Conservation (phyloP, 2,113 vertebrate species). For the Hydrochoerus hydrochaeris region DNA sequence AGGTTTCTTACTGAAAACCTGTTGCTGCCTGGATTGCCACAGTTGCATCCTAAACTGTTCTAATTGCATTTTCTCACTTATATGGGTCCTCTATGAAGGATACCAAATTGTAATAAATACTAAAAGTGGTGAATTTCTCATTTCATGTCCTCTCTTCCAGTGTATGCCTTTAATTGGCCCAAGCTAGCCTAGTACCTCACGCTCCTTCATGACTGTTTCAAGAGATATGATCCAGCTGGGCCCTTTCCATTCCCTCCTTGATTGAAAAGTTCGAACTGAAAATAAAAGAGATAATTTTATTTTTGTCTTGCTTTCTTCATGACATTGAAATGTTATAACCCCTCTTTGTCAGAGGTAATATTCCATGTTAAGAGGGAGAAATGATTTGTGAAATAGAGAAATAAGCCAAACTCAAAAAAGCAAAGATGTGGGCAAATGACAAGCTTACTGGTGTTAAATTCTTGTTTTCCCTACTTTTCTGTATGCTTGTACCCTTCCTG, state of each 20-base stretch:
- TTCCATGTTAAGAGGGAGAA: not conserved
- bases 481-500: no score
- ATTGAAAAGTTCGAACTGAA: not conserved
- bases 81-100: not conserved
- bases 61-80: not conserved
- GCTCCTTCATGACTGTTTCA: not conserved
- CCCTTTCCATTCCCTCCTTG: not conserved
- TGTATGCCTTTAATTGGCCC: not conserved
- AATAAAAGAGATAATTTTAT: not conserved
- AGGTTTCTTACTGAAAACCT: not conserved
- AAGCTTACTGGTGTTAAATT: not conserved
- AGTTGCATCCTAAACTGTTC: not conserved
- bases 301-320: not conserved
- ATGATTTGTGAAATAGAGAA: not conserved
- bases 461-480: not conserved
- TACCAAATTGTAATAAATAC: not conserved
- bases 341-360: not conserved
- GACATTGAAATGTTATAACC: not conserved
- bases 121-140: not conserved
- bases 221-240: not conserved
- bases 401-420: not conserved
- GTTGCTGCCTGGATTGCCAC: not conserved
- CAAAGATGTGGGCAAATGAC: not conserved
- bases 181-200: not conserved
- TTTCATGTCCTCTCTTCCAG: not conserved